Conservation (phyloP, 2,888 invertebrate species). For the Monopis laevigella region DNA sequence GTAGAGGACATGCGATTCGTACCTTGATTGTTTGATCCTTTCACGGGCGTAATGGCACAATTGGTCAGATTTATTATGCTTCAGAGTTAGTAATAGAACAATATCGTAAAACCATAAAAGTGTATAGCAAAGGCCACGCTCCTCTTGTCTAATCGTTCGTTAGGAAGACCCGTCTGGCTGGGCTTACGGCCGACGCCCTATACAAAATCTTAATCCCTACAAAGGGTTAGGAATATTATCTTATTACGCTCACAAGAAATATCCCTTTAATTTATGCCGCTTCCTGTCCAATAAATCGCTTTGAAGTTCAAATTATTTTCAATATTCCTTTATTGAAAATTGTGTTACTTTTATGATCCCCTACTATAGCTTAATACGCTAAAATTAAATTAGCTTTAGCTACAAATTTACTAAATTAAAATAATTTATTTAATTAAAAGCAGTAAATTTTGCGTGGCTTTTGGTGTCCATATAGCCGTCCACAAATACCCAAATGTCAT, state of each 20-base stretch:
- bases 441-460: too few relatives aligned
- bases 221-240: conserved; percentile 66
- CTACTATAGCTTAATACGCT: too few relatives aligned
- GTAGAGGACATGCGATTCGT: conserved; percentile 15
- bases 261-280: conserved; percentile 48
- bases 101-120: conserved; percentile 12
- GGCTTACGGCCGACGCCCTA: conserved; percentile 53
- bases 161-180: conserved; percentile 45
- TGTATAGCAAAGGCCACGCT: conserved; percentile 30
- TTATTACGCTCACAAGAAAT: conserved; percentile 61
- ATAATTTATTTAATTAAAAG: too few relatives aligned
- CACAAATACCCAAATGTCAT: not conserved
- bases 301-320: conserved; percentile 12
- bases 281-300: conserved; percentile 24
- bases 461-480: too few relatives aligned
- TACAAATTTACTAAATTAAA: too few relatives aligned
- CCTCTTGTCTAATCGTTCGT: conserved; percentile 35
- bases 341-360: too few relatives aligned
- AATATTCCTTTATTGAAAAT: conserved; percentile 8
- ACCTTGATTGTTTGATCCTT: conserved; percentile 8
- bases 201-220: conserved; percentile 66
- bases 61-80: not conserved
- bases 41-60: too few relatives aligned
- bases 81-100: not conserved
- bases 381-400: too few relatives aligned